phyloP scores from a whole-genome alignment of 2,797 vertebrate genomes.

The Syndactyla subalaris region DNA sequence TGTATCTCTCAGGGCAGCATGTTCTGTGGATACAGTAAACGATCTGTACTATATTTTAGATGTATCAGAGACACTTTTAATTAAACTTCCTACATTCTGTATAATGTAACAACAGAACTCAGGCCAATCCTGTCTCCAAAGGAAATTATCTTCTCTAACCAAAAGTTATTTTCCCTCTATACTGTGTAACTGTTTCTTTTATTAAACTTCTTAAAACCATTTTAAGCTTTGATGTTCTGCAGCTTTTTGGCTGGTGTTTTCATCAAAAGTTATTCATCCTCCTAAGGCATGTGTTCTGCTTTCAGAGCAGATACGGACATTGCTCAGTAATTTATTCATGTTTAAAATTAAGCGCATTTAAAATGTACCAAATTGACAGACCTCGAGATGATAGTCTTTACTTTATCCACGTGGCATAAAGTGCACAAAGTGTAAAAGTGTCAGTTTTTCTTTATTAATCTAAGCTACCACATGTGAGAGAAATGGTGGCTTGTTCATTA shows the following conservation, averaged over 20 bases:
- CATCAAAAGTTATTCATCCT: not conserved
- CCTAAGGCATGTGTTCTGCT: not conserved
- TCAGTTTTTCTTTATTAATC: not conserved
- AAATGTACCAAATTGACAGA: not conserved
- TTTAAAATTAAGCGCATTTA: conserved; percentile 2
- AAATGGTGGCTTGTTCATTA: not conserved
- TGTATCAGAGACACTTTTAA: not conserved
- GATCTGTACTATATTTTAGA: conserved; percentile 27
- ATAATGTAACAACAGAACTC: not conserved
- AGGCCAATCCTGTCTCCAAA: not conserved
- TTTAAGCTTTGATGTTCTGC: conserved; percentile 47
- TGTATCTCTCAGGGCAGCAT: not conserved
- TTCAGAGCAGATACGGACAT: not conserved
- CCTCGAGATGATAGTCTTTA: not conserved
- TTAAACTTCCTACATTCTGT: conserved; percentile 40
- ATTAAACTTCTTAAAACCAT: not conserved
- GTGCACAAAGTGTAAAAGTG: not conserved
- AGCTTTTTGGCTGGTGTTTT: conserved; percentile 9
- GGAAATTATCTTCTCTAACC: not conserved
- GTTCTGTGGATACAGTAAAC: conserved; percentile 8
- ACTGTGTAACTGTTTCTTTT: not conserved
- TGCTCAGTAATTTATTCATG: not conserved
- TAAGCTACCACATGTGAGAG: not conserved
- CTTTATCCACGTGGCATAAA: not conserved
- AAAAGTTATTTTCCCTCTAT: conserved; percentile 11